Evolutionary conservation across 2,113 vertebrate species (phyloP), one percentile per base, ranked within the genome.

Genomic region (Heteronetta atricapilla): DNA sequence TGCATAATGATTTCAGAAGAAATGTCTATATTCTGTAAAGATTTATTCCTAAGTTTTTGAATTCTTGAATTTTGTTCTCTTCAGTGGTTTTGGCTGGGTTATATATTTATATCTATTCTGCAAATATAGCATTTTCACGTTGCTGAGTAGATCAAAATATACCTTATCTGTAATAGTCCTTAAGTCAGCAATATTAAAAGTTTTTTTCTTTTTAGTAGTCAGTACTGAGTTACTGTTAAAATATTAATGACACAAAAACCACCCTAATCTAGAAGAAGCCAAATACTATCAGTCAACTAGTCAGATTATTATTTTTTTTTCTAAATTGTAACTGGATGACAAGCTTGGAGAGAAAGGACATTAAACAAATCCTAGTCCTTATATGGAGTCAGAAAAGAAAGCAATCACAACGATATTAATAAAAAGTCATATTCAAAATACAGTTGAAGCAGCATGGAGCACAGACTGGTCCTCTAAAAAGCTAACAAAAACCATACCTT

Each of bases 361-460:
- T 97, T 97, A 97, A 97, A 79, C 67, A 97, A 97, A 97, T 96
- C 78, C 90, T 91, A 84, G 94, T 95, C 91, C 78, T 92, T 90
- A 92, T 86, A 89, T 76, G 80, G 78, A 96, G 82, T 86, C 85
- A 90, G 86, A 34, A 76, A 92, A 94, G 38, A 59, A 91, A 94
- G 28, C 64, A 75, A 93, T 92, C 53, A 85, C 48, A 85, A 20
- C 40, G 50, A 79, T 34, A 50, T 82, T 90, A 90, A 84, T 90
- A 94, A 86, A 89, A 93, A 94, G 21, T 85, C 6, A 8, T 46
- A 72, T 59, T 19, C 84, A 48, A 92, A 84, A 72, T 84, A 34
- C 3, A 38, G 19, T 56, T 77, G 76, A 89, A 78, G n/a, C 4
- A 79, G 16, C 36, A 82, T 34, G 59, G 28, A 81, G 20, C 13